Conservation (phyloP, 2,797 vertebrate species). For the Sphenopsis melanotis region DNA sequence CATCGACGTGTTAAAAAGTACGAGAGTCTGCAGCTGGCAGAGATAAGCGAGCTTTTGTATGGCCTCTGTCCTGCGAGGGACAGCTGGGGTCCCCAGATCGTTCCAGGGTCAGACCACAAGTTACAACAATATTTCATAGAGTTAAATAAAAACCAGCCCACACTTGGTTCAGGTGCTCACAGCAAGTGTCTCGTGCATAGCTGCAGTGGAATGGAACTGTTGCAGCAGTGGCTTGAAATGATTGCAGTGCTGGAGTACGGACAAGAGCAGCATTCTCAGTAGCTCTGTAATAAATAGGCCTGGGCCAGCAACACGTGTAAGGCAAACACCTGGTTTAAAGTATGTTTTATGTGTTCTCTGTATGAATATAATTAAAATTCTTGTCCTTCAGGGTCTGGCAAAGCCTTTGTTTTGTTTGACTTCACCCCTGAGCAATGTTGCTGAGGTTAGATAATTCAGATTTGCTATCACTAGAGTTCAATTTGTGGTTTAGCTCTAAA, state of each 20-base stretch:
- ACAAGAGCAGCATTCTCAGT: fast-evolving
- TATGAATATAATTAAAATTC: neutral
- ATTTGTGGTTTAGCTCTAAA: neutral
- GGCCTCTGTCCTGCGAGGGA: fast-evolving
- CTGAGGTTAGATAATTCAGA: neutral
- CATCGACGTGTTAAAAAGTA: fast-evolving
- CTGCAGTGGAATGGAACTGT: fast-evolving
- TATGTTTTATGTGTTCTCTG: neutral
- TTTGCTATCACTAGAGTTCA: neutral
- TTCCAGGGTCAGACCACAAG: neutral
- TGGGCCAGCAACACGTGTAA: fast-evolving
- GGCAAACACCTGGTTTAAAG: neutral
- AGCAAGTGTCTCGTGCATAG: fast-evolving
- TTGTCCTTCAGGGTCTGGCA: neutral
- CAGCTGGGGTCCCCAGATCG: neutral
- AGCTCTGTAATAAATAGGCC: neutral
- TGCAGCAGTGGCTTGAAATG: neutral
- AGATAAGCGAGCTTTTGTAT: neutral
- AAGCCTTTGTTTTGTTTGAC: neutral
- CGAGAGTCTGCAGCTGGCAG: neutral
- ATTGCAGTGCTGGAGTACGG: fast-evolving
- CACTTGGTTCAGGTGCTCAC: fast-evolving
- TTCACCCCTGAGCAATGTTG: neutral
- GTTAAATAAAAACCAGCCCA: fast-evolving
- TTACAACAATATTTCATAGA: fast-evolving